Base-by-base conservation (phyloP, 2,888 invertebrate species). In the Apotomis capreana region DNA sequence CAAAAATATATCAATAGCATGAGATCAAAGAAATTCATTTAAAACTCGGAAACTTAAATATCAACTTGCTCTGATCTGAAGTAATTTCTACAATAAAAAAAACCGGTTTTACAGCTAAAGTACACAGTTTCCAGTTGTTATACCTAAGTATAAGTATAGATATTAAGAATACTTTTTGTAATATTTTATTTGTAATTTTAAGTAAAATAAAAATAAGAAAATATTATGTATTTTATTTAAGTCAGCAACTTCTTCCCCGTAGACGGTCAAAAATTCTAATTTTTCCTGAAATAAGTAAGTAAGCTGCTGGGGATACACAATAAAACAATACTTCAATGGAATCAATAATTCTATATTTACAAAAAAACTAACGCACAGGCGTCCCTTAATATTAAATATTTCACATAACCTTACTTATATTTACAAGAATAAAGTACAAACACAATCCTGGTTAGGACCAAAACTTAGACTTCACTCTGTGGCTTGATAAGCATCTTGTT, bases 121-220 rank as follows among this genome's bases (percentile, higher is more conserved):
- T 67, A 37, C 52, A 13, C 15, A 55, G 4, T 57, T 62, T 57
- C 60, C 57, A 71, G 13, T 61, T 68, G 15, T 70, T 55, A 10
- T 67, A 26, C 26, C 26, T 26, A 49, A 40, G 12, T 3, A 8
- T 68, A 68, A 62, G 67, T 57, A 13, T 61, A 70, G 26, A 36
- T 13, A 40, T 12, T 71, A 71, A 71, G 76, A 51, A 58, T 59
- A 67, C 63, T 74, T 81, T 49, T 81, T 79, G 75, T 81, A 80
- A 74, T 77, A 75, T 72, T 74, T 79, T 75, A 68, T 63, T 55
- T 68, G 58, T 63, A 62, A 54, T 44, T 49, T 37, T 68, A 68
- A 72, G 46, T 68, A 74, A 75, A 77, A 79, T 78, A 79, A 78
- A 77, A 78, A 72, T 26, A 79, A 78, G 77, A 81, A 75, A 77